These are phyloP conservation scores for Eudasyphora cyanicolor DNA, from an alignment of 2,888 invertebrate species.

Conservation along the genomic window DNA sequence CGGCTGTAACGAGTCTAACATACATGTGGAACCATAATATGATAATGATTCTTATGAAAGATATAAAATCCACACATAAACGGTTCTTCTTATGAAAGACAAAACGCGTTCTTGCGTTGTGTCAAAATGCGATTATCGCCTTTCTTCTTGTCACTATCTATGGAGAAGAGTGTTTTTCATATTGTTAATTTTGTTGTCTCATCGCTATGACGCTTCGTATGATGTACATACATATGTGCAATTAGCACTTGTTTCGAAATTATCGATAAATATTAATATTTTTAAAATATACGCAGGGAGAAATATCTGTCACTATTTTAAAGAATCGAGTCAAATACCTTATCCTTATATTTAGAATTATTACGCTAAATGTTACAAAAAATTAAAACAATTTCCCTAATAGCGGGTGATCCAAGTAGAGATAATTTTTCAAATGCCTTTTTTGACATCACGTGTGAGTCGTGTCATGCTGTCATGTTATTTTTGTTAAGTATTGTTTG, in stretches of 20 bases:
- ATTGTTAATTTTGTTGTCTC: background rate
- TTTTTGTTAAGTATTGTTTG: too few relatives aligned
- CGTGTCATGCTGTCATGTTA: too few relatives aligned
- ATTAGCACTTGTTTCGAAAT: constrained; percentile 6
- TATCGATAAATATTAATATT: too few relatives aligned
- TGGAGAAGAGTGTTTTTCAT: background rate
- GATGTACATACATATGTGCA: background rate
- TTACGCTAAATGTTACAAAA: too few relatives aligned
- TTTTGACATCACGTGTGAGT: too few relatives aligned
- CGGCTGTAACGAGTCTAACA: background rate
- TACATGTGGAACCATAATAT: background rate
- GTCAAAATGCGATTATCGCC: background rate
- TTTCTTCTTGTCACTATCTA: background rate
- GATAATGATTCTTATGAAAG: background rate
- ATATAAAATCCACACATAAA: background rate
- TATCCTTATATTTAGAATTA: too few relatives aligned
- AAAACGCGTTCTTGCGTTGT: background rate
- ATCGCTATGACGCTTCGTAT: background rate
- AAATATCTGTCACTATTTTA: too few relatives aligned
- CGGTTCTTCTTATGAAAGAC: background rate
- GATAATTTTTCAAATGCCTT: too few relatives aligned
- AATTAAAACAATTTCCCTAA: too few relatives aligned
- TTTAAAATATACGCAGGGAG: too few relatives aligned
- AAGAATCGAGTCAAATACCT: too few relatives aligned
- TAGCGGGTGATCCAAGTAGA: too few relatives aligned